phyloP scores from a whole-genome alignment of 1,140 invertebrate species.

The Ericerus pela region DNA sequence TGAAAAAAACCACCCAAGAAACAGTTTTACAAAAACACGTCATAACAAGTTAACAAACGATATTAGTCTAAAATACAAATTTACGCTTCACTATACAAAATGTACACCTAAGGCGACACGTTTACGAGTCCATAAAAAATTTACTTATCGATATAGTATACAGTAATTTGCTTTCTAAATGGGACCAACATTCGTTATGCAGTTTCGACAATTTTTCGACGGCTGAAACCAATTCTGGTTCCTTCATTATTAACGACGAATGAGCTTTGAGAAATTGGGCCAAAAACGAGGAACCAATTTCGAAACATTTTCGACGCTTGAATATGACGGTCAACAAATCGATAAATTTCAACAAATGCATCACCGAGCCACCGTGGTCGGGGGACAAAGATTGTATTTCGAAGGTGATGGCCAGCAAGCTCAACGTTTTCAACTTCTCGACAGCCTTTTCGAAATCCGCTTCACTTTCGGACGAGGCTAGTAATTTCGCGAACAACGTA shows the following conservation, averaged over 20 bases:
- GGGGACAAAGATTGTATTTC: conserved; percentile 70
- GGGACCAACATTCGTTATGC: neutral
- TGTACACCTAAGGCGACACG: too few species aligned
- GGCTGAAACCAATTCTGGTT: neutral
- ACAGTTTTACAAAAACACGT: too few species aligned
- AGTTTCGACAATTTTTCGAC: neutral
- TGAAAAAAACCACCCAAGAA: too few species aligned
- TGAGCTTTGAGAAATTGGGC: conserved; percentile 80
- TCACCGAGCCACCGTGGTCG: conserved; percentile 51
- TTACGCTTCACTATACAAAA: too few species aligned
- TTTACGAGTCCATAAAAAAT: conserved; percentile 16
- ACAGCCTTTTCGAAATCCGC: conserved; percentile 41
- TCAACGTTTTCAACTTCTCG: conserved; percentile 59
- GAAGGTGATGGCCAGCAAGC: conserved; percentile 73
- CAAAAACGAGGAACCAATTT: conserved; percentile 84
- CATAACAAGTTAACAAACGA: too few species aligned
- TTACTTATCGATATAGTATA: conserved; percentile 1
- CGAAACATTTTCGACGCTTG: conserved; percentile 65
- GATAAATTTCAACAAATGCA: conserved; percentile 64
- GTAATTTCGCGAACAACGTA: conserved; percentile 46
- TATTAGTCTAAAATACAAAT: too few species aligned
- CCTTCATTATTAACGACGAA: conserved; percentile 31
- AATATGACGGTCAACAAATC: conserved; percentile 57
- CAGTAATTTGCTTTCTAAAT: conserved; percentile 5
- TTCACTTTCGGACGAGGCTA: conserved; percentile 33